Evolutionary conservation across 1,140 invertebrate genomes (phyloP), one percentile per base, ranked within the genome.

Genomic region (Harpegnathos saltator): DNA sequence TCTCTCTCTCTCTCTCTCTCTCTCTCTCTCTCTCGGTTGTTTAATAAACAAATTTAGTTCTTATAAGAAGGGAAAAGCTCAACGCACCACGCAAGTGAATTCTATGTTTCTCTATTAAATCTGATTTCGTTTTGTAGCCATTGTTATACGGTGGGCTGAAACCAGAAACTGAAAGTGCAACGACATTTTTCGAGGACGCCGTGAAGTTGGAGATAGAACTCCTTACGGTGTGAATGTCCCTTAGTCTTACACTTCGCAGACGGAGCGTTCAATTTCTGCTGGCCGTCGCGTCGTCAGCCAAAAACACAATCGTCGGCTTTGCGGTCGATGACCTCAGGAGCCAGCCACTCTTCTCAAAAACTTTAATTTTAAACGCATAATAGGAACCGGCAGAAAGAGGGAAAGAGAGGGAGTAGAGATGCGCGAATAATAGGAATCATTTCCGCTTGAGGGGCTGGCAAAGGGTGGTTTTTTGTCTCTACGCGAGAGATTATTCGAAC

Each of bases 381-480:
- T 77, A 24, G 73, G 26, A 65, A 2, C 15, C 61, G 61, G 48
- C 73, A 17, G 48, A 44, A 9, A 44, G 38, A 44, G 38, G 11
- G 38, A 44, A 9, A 44, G 38, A 44, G 38, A 44, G 38, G 5
- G 29, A 33, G 29, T 3, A 5, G 29, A 44, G 38, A 44, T 9
- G 7, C 38, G 38, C n/a, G 17, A 48, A 61, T 74, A 62, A 77
- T 77, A 24, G 73, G 26, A 65, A 4, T 12, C 66, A 77, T 83
- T 88, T 90, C 74, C 61, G 68, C 69, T 72, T 71, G 84, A 88
- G 72, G 68, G 74, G 63, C 80, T 72, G 61, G 66, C 73, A 66
- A 78, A 82, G 73, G 73, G 24, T 54, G 78, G 85, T 90, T 90
- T 90, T 90, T 90, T 90, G 88, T 88, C 72, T 83, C 65, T 38